Base-by-base conservation (phyloP, 2,888 invertebrate genomes). In the Parnassius apollo region DNA sequence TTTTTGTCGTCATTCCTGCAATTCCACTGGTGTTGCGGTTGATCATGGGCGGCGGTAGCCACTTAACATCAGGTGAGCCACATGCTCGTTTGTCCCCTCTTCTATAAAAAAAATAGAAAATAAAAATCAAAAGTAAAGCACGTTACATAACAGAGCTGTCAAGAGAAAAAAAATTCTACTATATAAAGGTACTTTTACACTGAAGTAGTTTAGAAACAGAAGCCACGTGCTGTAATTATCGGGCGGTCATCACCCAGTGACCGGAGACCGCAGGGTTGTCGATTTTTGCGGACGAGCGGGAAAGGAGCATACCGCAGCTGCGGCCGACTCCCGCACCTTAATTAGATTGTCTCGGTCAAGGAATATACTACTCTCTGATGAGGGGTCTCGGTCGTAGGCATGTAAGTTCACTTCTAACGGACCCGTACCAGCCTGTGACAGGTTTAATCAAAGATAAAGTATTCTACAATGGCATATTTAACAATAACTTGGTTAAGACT, bases 231-330 rank as follows among this genome's bases (percentile, higher is more conserved):
- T 73, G 66, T 75, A 75, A 77, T 75, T 68, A 73, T 64, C 68
- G 65, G 69, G 66, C 61, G 44, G 67, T 65, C 53, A 69, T 73
- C 73, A 72, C 71, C 57, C 52, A 56, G 66, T 55, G 61, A 64
- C 73, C 68, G 66, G 76, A 73, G 75, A 81, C 81, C 81, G 71
- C 83, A 78, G 11, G 2, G 66, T 65, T 72, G 75, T 71, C 74
- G 70, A 79, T 80, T 81, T 81, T 82, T 77, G 78, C 70, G 71
- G 72, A 63, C 66, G 66, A 46, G 42, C 49, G 49, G 59, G 65
- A 70, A 75, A 73, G 65, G 69, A 71, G 69, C 66, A 66, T 58
- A 69, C 70, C 68, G 68, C 65, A 66, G 64, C 53, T 35, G 59
- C 42, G 54, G 61, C 61, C 55, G 59, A 13, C 49, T 13, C 48